These are phyloP conservation scores for Macaria liturata DNA, from an alignment of 2,888 invertebrate species.

Conservation along the genomic window DNA sequence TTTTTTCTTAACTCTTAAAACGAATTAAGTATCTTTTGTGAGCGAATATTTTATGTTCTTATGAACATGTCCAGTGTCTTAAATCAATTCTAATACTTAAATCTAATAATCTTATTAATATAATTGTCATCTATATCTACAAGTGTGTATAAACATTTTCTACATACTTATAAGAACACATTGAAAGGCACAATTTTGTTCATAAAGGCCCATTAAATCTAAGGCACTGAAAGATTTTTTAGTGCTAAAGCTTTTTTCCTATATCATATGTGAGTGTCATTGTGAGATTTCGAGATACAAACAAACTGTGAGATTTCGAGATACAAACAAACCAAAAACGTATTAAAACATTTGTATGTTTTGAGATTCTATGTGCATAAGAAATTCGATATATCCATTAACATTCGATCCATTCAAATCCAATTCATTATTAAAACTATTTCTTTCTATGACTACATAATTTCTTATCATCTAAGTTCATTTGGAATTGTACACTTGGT, in stretches of 20 bases:
- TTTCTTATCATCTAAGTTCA: slow-evolving; percentile 9
- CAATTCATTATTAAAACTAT: too few species aligned
- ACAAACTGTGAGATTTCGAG: too few species aligned
- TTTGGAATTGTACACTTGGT: slow-evolving; percentile 19
- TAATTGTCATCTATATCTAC: slow-evolving; percentile 19
- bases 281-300: too few species aligned
- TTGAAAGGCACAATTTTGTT: slow-evolving; percentile 26
- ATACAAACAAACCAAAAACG: too few species aligned
- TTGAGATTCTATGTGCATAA: slow-evolving; percentile 5
- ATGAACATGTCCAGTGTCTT: neutral
- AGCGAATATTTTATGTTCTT: slow-evolving; percentile 40
- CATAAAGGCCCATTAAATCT: slow-evolving; percentile 14
- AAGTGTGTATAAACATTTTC: slow-evolving; percentile 29
- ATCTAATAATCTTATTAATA: slow-evolving; percentile 9
- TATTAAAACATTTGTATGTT: neutral
- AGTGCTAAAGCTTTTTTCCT: neutral
- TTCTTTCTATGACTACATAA: too few species aligned
- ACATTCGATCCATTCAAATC: too few species aligned
- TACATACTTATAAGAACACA: slow-evolving; percentile 24
- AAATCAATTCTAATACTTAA: slow-evolving; percentile 19
- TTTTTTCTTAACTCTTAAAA: slow-evolving; percentile 17
- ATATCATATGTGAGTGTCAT: neutral
- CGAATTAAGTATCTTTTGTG: slow-evolving; percentile 67
- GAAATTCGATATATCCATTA: too few species aligned
- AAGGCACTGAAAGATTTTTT: slow-evolving; percentile 14